Base-by-base conservation (phyloP, 2,888 invertebrate species). In the Carterocephalus palaemon region DNA sequence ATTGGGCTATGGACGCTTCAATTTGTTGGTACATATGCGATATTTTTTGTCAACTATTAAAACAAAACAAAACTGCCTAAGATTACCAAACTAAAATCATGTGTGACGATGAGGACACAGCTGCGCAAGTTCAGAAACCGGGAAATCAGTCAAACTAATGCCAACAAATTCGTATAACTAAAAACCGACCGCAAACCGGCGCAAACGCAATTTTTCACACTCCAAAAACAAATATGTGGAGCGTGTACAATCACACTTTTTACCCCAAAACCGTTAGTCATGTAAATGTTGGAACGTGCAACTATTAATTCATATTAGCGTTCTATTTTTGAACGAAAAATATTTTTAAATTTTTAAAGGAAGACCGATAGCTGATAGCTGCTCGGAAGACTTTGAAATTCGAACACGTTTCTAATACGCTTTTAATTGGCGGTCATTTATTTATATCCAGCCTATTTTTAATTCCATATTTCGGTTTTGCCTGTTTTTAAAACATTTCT, bases 201-300 rank as follows among this genome's bases (percentile, higher is more conserved):
- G 67, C 69, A 76, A 83, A 81, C 70, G 64, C 72, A 65, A 86
- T 86, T 85, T 75, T 85, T 85, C 84, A 86, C 80, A 82, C 71
- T 74, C 66, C 62, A 76, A 79, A 79, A 78, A 75, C 73, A 78
- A 82, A 79, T 79, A 77, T 75, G 59, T 67, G 67, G 65, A 68
- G 69, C 73, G 67, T 72, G 62, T 52, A 57, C 63, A 78, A 75
- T 70, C 64, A 65, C 54, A 19, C 64, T 62, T 67, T 70, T 70
- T 53, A 47, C 43, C 46, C 46, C 48, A 53, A 52, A 56, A 54
- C 53, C 43, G 54, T 56, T 52, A 55, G 39, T 56, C 57, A 57
- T 56, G 54, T 56, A 50, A 65, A 61, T 57, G 60, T 57, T 60
- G 61, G 57, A 59, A 62, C 65, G 58, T 54, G 62, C 51, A 57